These are phyloP conservation scores for Cheiracanthium punctorium DNA, from an alignment of 2,888 invertebrate genomes.

Conservation along the genomic window DNA sequence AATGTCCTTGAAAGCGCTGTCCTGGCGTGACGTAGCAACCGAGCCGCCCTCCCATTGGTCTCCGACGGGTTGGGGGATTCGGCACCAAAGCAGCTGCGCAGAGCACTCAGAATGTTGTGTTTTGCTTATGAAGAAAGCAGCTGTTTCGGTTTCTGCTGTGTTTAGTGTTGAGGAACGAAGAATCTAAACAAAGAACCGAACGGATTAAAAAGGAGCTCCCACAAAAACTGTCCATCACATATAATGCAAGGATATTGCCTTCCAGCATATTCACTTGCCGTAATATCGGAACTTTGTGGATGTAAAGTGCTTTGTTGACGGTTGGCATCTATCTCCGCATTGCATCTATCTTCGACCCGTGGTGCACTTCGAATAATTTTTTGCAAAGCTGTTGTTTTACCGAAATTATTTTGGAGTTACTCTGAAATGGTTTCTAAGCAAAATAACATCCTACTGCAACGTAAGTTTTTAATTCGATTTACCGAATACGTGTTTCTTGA, in stretches of 20 bases:
- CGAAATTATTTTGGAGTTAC: slow-evolving; percentile 1
- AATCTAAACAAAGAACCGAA: slow-evolving; percentile 59
- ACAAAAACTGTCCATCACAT: background rate
- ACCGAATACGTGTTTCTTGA: background rate
- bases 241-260: background rate
- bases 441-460: background rate
- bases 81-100: slow-evolving; percentile 54
- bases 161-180: background rate
- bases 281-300: background rate
- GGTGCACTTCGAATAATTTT: background rate
- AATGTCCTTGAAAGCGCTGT: slow-evolving; percentile 67
- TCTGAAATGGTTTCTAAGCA: slow-evolving; percentile 32
- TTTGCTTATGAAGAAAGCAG: slow-evolving; percentile 66
- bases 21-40: slow-evolving; percentile 55
- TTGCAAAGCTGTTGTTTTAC: background rate
- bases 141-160: slow-evolving; percentile 40
- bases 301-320: slow-evolving; percentile 51
- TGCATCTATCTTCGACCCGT: slow-evolving; percentile 41
- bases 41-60: slow-evolving; percentile 33
- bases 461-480: slow-evolving; percentile 30
- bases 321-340: slow-evolving; percentile 42
- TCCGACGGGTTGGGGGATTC: slow-evolving; percentile 39
- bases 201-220: background rate
- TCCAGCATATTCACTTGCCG: background rate
- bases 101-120: slow-evolving; percentile 62